Base-by-base conservation (phyloP, 2,113 vertebrate species). In the Pica pica region DNA sequence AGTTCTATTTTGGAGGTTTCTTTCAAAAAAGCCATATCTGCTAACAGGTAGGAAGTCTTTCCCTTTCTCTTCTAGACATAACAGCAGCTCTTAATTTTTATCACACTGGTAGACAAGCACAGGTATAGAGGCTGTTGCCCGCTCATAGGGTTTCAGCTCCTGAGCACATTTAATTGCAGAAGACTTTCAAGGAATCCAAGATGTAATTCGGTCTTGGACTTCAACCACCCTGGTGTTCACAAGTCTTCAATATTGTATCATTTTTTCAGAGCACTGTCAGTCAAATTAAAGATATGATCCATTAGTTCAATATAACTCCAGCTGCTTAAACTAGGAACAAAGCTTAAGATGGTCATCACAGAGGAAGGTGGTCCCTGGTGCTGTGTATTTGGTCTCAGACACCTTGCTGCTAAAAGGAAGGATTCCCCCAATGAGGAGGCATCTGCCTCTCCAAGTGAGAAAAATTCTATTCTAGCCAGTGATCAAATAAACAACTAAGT, bases 1-100 rank as follows among this genome's bases (percentile, higher is more conserved):
- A 64, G 63, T 82, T 92, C 6, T 60, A 5, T 74, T 83, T 88
- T 65, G 19, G 75, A 63, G 5, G 5, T 76, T 69, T 77, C 9
- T 53, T 83, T 55, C 2, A 30, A 80, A 77, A 76, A 63, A 75
- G 0, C 1, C 7, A 0, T 46, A 20, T 31, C 5, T 35, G 2
- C 35, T 74, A 47, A 59, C 4, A 77, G 33, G 4, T n/a, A 49
- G 7, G 3, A 4, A 42, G 26, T 6, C 10, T 76, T 79, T 83
- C 4, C 24, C 30, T 74, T 90, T 80, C 9, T 30, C 3, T 74
- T 77, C 28, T 35, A 30, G 42, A 15, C 19, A 33, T 41, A 42
- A 47, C 6, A 69, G 6, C 6, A 33, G 16, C 27, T 46, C 6
- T 39, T 67, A 47, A 24, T 22, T 55, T 91, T 50, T 60, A 18